Base-by-base conservation (phyloP, 2,797 vertebrate species). In the Oryzias sinensis region DNA sequence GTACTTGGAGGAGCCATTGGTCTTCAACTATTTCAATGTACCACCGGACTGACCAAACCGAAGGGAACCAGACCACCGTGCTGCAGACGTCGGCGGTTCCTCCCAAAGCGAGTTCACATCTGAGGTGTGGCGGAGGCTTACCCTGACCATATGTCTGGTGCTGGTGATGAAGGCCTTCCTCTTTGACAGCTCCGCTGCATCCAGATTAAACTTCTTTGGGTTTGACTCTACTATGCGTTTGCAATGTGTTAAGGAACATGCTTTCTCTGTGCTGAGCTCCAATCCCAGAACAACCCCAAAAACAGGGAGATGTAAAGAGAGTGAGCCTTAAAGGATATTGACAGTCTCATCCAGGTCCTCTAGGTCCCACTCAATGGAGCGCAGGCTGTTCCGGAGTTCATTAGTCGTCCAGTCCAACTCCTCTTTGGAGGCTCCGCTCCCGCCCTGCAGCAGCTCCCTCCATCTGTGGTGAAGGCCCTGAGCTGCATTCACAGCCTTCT, bases 341-440 rank as follows among this genome's bases (percentile, higher is more conserved):
- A 99, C 97, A 2, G 97, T 99, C 83, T 98, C 97, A 14, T 98
- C 97, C 1, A 99, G 89, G 87, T 99, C 97, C 68, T 98, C 97
- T 56, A 99, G 87, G 82, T 99, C 97, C 97, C 97, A 98, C 69
- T 99, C 97, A 0, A 99, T 97, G 85, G 97, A 98, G 42, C 97
- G 93, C 67, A 99, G 85, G 68, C 97, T 97, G 87, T 99, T 99
- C 53, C 97, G 92, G 74, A 99, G 88, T 80, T 99, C 97, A 68
- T 99, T 99, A 51, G 97, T 99, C 33, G 96, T 98, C 96, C 97
- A 98, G 88, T 99, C 97, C 0, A 96, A 85, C 83, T 99, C 97
- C 83, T 99, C 97, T 80, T 94, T 93, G 16, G 95, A 95, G 63
- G 95, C 94, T 0, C 89, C 82, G 8, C 89, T 90, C 0, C 94